A percentile compares a stretch with the other conserved stretches of the same genome.
Conservation (phyloP, 2,797 vertebrate genomes). For the Selene dorsalis region DNA sequence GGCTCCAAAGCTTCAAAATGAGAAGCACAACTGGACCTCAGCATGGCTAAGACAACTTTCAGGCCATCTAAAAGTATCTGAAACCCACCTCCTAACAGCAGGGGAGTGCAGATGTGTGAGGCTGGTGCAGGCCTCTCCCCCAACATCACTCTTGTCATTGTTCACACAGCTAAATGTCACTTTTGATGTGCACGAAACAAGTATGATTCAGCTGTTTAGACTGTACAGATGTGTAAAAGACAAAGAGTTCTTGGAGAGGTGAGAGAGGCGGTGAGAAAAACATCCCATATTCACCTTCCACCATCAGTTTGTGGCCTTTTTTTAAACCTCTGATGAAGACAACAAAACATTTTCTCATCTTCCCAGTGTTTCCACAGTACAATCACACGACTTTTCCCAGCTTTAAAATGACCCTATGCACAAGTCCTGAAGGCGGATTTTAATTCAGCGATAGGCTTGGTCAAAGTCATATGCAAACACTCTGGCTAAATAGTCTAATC, state of each 20-base stretch:
- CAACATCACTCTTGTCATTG: background rate
- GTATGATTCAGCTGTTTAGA: background rate
- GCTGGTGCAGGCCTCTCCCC: background rate
- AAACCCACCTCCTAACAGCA: too few relatives aligned
- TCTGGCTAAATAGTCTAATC: conserved; percentile 49
- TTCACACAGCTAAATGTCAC: background rate
- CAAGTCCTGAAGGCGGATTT: conserved; percentile 25
- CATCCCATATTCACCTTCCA: background rate
- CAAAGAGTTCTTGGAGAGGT: background rate
- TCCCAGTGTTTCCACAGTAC: conserved; percentile 12
- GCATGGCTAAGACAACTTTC: too few relatives aligned
- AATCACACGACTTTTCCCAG: conserved; percentile 7
- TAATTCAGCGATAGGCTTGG: conserved; percentile 28
- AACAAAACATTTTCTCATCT: conserved; percentile 16
- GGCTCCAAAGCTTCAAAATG: too few relatives aligned
- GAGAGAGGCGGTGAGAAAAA: background rate
- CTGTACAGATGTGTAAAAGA: background rate
- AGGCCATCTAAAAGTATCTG: too few relatives aligned
- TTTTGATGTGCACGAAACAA: background rate
- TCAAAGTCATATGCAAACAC: conserved; percentile 51
- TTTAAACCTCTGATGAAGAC: conserved; percentile 13
- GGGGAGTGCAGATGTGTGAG: background rate
- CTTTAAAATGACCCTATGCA: conserved; percentile 31
- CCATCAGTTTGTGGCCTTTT: conserved; percentile 2
- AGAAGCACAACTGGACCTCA: too few relatives aligned